These are phyloP conservation scores for Melanostoma mellinum DNA, from an alignment of 2,888 invertebrate genomes.

Conservation along the genomic window DNA sequence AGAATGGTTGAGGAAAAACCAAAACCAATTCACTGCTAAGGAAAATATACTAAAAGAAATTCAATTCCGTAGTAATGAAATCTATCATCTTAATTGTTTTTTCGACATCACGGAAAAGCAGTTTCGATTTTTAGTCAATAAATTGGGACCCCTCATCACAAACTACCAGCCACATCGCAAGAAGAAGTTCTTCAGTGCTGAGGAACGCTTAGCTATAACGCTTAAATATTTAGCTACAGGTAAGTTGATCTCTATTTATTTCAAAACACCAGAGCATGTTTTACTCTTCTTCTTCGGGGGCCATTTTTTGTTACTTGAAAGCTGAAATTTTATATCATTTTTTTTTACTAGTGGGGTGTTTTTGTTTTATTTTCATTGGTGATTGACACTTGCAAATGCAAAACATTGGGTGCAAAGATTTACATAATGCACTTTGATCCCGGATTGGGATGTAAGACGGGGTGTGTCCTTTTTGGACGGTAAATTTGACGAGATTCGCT, in stretches of 20 bases:
- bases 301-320: constrained; percentile 37
- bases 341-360: constrained; percentile 11
- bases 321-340: constrained; percentile 5
- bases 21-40: constrained; percentile 79
- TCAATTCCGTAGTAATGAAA: constrained; percentile 79
- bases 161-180: constrained; percentile 80
- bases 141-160: constrained; percentile 79
- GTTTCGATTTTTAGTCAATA: constrained; percentile 80
- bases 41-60: constrained; percentile 79
- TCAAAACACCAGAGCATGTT: constrained; percentile 41
- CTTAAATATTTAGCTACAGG: constrained; percentile 81
- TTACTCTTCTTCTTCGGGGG: constrained; percentile 27
- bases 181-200: constrained; percentile 80
- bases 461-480: constrained; percentile 64
- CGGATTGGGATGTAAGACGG: constrained; percentile 27
- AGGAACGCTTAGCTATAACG: constrained; percentile 80
- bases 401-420: constrained; percentile 3
- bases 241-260: constrained; percentile 69
- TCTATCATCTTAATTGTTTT: constrained; percentile 80
- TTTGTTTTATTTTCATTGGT: constrained; percentile 14
- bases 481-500: constrained; percentile 33
- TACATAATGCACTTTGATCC: constrained; percentile 68
- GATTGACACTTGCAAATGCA: background rate
- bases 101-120: constrained; percentile 81
- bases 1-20: constrained; percentile 80